Evolutionary conservation across 2,797 vertebrate genomes (phyloP).

Genomic region (Xenops minutus): DNA sequence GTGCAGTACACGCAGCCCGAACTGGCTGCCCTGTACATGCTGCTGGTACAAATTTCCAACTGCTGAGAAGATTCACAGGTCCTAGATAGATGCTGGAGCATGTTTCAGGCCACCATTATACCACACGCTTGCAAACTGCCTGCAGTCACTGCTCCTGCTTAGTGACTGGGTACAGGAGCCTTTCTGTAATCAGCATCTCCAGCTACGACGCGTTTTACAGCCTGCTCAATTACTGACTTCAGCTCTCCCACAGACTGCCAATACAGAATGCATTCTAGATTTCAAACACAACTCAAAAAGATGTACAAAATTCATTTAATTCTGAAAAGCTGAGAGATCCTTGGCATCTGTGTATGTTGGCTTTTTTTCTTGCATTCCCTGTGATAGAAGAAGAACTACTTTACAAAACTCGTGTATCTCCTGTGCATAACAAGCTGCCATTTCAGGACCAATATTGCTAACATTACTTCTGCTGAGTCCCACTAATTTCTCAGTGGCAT

Average conservation of each 20-base stretch:
- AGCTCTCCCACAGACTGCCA: background rate
- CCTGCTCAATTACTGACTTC: background rate
- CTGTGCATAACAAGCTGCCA: background rate
- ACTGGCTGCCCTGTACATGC: background rate
- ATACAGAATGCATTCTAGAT: background rate
- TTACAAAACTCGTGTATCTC: background rate
- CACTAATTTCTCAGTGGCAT: constrained; percentile 24
- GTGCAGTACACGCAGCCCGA: background rate
- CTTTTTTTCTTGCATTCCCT: background rate
- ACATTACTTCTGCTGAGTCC: background rate
- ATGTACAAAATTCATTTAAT: background rate
- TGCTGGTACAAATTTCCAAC: background rate
- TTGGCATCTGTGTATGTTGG: background rate
- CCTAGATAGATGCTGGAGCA: background rate
- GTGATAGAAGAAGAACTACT: background rate
- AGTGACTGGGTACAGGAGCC: background rate
- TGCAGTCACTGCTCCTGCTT: background rate
- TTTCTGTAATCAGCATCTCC: background rate
- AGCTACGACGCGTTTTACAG: background rate
- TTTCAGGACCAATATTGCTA: background rate
- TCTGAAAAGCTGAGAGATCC: background rate
- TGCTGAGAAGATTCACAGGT: background rate
- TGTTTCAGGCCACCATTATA: background rate
- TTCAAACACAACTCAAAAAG: background rate
- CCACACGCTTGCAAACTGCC: rapidly evolving